A percentile compares a stretch with the other conserved stretches of the same genome.
phyloP scores from a whole-genome alignment of 2,888 invertebrate species.

The Griposia aprilina region DNA sequence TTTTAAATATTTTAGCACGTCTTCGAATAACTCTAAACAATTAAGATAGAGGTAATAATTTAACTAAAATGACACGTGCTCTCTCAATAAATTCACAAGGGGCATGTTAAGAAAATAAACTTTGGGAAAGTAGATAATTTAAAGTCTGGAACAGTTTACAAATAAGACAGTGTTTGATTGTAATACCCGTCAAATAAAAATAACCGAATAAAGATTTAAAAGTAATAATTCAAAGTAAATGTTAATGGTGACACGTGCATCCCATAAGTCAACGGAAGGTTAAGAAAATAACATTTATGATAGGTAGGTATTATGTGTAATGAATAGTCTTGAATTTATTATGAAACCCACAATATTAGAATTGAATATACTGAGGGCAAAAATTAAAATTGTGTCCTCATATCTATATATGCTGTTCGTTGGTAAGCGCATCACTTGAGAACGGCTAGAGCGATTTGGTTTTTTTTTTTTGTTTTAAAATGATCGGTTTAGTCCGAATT shows the following conservation, averaged over 20 bases:
- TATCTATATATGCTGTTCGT: too few species aligned
- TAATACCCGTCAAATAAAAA: slow-evolving; percentile 14
- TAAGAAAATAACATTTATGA: slow-evolving; percentile 38
- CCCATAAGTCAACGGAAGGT: slow-evolving; percentile 37
- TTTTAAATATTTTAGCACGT: slow-evolving; percentile 50
- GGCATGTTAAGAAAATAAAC: slow-evolving; percentile 26
- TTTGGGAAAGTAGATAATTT: slow-evolving; percentile 12
- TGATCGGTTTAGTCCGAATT: too few species aligned
- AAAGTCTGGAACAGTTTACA: slow-evolving; percentile 9
- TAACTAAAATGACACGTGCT: slow-evolving; percentile 57
- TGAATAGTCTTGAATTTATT: slow-evolving; percentile 6
- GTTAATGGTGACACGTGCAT: slow-evolving; percentile 39
- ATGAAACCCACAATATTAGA: not conserved
- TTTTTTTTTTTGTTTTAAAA: too few species aligned
- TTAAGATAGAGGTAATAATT: slow-evolving; percentile 55
- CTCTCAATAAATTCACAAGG: slow-evolving; percentile 26
- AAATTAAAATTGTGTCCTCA: not conserved
- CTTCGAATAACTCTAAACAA: slow-evolving; percentile 42
- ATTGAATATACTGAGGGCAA: not conserved
- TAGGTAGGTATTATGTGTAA: not conserved
- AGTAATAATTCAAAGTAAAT: slow-evolving; percentile 49
- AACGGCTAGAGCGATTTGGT: too few species aligned
- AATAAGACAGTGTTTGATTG: slow-evolving; percentile 25
- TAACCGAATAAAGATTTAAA: slow-evolving; percentile 4
- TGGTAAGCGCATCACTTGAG: too few species aligned